Evolutionary conservation across 2,797 vertebrate genomes (phyloP), one percentile per base, ranked within the genome.

Genomic region (Acropternis orthonyx): DNA sequence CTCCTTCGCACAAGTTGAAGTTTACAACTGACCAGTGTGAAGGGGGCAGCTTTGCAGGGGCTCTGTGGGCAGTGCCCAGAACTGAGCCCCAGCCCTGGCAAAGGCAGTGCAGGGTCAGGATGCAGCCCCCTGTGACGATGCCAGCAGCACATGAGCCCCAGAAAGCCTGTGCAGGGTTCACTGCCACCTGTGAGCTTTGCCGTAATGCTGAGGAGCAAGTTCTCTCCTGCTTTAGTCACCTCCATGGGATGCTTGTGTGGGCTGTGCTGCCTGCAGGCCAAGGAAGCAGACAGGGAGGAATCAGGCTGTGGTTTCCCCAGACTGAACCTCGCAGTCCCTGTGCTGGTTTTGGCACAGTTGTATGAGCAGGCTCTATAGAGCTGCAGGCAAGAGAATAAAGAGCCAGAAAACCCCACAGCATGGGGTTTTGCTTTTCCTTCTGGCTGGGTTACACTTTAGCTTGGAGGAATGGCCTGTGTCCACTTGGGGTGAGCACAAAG

Each of bases 211-310:
- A 85, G 67, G 20, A 48, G 18, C 36, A 65, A 21, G 22, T 56
- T 65, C 44, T 84, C 32, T 46, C 49, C 54, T 58, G 58, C 67
- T 58, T 24, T 27, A 15, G 76, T 36, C 55, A 14, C 48, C 68
- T 51, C 55, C 32, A 0, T 2, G 62, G 28, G 18, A 9, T 75
- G 49, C 26, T 67, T 9, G 27, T 16, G 3, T 2, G 24, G 32
- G 43, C 52, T 34, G 0, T 10, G n/a, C 74, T 80, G 65, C 74
- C 74, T 18, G 49, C 26, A 34, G 44, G 43, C 30, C 2, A 7
- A 27, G 59, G 49, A 19, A 34, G 44, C 3, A 9, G 67, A 23
- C 10, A 36, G 68, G 71, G 58, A 59, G 23, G 34, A 51, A 10
- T 16, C 37, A 37, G 36, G 28, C 72, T 58, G 63, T 30, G 63